Percentiles rank a stretch among this genome's conserved stretches.
These are phyloP conservation scores for Creontiades dilutus DNA, from an alignment of 2,888 invertebrate species.

Conservation along the genomic window DNA sequence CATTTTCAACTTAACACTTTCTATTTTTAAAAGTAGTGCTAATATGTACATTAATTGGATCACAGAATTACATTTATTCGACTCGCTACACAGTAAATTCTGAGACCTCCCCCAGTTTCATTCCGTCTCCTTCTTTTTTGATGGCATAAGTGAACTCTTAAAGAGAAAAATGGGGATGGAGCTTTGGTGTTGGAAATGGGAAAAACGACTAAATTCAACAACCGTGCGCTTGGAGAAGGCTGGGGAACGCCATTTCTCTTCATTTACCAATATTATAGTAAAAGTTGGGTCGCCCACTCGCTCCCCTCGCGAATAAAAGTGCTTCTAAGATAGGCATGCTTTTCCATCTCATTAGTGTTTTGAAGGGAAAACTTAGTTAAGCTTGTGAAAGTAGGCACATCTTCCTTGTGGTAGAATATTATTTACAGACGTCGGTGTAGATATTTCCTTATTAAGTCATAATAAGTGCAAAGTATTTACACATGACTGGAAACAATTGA, in stretches of 20 bases:
- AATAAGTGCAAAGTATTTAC: too few species aligned
- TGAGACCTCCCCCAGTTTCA: not conserved
- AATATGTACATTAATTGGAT: too few species aligned
- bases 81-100: not conserved
- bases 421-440: too few species aligned
- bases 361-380: not conserved
- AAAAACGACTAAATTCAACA: conserved; percentile 29
- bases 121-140: not conserved
- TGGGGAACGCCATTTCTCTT: conserved; percentile 28
- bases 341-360: conserved; percentile 42
- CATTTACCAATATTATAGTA: conserved; percentile 41
- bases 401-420: too few species aligned
- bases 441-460: too few species aligned
- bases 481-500: too few species aligned
- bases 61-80: not conserved
- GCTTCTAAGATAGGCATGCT: conserved; percentile 32
- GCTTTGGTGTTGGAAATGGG: conserved; percentile 10
- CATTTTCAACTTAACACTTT: too few species aligned
- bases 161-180: conserved; percentile 25
- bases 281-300: conserved; percentile 24
- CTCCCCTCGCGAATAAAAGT: not conserved
- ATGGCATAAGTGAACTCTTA: conserved; percentile 12
- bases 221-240: conserved; percentile 11
- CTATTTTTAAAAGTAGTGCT: too few species aligned
- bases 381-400: not conserved